These are phyloP conservation scores for Diaphora mendica DNA, from an alignment of 2,888 invertebrate genomes.

Conservation along the genomic window DNA sequence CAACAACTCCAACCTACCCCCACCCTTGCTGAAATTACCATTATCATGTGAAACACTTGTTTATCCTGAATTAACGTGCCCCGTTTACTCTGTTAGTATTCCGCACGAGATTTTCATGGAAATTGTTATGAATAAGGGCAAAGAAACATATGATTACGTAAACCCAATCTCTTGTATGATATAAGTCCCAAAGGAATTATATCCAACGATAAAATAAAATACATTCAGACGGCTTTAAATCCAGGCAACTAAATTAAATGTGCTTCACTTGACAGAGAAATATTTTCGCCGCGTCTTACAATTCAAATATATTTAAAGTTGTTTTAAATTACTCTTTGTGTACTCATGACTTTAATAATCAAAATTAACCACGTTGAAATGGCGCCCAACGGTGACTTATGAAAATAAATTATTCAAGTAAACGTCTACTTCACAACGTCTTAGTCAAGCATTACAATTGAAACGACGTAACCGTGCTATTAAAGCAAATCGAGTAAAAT, in stretches of 20 bases:
- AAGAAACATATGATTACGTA: slow-evolving; percentile 34
- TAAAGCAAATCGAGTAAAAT: slow-evolving; percentile 69
- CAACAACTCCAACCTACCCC: background rate
- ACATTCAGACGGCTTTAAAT: slow-evolving; percentile 9
- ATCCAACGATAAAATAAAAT: slow-evolving; percentile 32
- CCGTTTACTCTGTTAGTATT: slow-evolving; percentile 37
- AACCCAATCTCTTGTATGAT: slow-evolving; percentile 32
- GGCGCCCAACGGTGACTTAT: slow-evolving; percentile 58
- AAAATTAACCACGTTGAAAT: slow-evolving; percentile 27
- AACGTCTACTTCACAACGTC: slow-evolving; percentile 45
- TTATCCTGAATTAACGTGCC: slow-evolving; percentile 55
- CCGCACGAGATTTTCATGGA: slow-evolving; percentile 36
- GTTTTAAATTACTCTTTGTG: slow-evolving; percentile 3
- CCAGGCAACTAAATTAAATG: slow-evolving; percentile 15
- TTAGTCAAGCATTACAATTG: slow-evolving; percentile 58
- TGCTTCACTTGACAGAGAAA: background rate
- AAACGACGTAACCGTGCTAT: slow-evolving; percentile 63
- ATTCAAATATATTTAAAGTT: slow-evolving; percentile 1
- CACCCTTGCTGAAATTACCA: slow-evolving; percentile 37
- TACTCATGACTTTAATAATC: slow-evolving; percentile 1
- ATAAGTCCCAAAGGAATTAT: slow-evolving; percentile 21
- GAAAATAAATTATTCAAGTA: slow-evolving; percentile 30
- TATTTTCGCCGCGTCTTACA: slow-evolving; percentile 5
- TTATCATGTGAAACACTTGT: slow-evolving; percentile 56
- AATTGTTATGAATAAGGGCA: slow-evolving; percentile 45